Evolutionary conservation across 2,113 vertebrate species (phyloP).

Genomic region (Dromiciops gliroides): DNA sequence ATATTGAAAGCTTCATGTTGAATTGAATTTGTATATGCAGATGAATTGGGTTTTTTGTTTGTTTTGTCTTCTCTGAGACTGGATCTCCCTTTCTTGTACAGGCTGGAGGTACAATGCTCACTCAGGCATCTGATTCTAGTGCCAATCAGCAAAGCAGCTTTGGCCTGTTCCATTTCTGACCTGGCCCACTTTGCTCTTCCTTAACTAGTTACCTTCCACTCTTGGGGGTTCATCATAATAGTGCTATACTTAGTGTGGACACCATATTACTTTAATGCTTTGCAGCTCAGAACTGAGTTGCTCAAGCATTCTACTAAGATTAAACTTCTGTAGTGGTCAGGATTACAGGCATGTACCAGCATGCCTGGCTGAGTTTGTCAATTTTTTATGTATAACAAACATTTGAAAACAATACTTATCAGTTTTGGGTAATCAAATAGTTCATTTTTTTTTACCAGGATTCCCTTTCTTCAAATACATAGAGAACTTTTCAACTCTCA

Average conservation of each 20-base stretch:
- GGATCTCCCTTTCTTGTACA: background rate
- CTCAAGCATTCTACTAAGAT: background rate
- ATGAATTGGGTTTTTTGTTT: background rate
- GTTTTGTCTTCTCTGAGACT: background rate
- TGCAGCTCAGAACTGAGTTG: background rate
- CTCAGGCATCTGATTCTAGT: background rate
- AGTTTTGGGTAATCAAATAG: background rate
- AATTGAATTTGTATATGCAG: background rate
- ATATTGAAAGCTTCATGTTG: background rate
- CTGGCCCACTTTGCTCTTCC: background rate
- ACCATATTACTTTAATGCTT: background rate
- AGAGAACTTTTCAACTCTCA: background rate
- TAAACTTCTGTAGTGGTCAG: background rate
- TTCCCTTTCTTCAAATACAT: background rate
- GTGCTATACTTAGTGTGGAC: background rate
- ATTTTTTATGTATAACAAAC: conserved; percentile 15
- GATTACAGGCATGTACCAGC: background rate
- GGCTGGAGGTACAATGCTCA: background rate
- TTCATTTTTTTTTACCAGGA: conserved; percentile 2
- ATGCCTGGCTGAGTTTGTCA: background rate
- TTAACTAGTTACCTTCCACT: background rate
- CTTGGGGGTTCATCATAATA: background rate
- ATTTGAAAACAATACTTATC: background rate
- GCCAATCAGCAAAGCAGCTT: background rate
- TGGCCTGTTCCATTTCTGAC: background rate